Evolutionary conservation across 2,888 invertebrate species (phyloP), one percentile per base, ranked within the genome.

Genomic region (Epinotia ramella): DNA sequence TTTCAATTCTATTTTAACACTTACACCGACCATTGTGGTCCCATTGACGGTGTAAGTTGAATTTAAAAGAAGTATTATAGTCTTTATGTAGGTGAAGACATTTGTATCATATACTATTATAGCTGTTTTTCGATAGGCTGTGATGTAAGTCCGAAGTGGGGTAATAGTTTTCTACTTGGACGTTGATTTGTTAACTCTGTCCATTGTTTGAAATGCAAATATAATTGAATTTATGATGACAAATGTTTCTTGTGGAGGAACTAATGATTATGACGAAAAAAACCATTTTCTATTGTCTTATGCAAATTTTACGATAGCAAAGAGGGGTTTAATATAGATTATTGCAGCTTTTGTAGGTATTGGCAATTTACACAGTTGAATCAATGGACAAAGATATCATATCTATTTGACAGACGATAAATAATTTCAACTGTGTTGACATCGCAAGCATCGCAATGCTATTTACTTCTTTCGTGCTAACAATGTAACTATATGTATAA

Each of bases 151-250:
- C 53, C 18, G 57, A 68, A 57, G 57, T 59, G 11, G 68, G 68
- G 44, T 68, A 68, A 68, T 56, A 67, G 59, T 59, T 68, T 68
- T 57, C 57, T 59, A 44, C 11, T 67, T 12, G 12, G 9, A 20
- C 40, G 56, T 24, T 59, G 20, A 44, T 59, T 44, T 59, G 68
- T 44, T 28, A 33, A 68, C 16, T 59, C 18, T 56, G 56, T 46
- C 46, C n/a, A 62, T 70, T 60, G 60, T 60, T 49, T 18, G 60
- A 68, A 63, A 73, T 73, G 68, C 56, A 68, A 57, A 68, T 73
- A 56, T 68, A 73, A 49, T 40, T 68, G 69, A 68, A 68, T 68
- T 59, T 44, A 68, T 11, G 68, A 68, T 68, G 68, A 68, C 59
- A 68, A 68, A 57, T 20, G 67, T 18, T 66, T 57, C 16, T 53